Base-by-base conservation (phyloP, 2,113 vertebrate species). In the Oncorhynchus clarkii region DNA sequence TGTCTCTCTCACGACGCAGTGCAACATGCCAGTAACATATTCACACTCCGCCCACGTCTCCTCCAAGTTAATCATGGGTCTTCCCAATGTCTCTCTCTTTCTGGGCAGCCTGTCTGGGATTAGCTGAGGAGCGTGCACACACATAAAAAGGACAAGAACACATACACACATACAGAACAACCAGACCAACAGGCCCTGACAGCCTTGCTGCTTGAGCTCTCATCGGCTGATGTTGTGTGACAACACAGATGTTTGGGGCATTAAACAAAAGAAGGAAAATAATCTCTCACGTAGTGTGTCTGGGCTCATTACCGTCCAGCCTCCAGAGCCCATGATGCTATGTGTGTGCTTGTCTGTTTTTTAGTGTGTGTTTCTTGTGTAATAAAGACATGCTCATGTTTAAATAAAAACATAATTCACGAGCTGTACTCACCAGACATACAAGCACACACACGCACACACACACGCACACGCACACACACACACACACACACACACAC, bases 11-110 rank as follows among this genome's bases (percentile, higher is more conserved):
- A 39, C 7, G 14, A 34, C 66, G n/a, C 59, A 62, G 59, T 13
- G 59, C 31, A 39, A 20, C 29, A 68, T 20, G 14, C 6, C 18
- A 34, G 86, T 90, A 87, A 78, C 77, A 87, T 82, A 89, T 87
- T 82, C 80, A 68, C 72, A 31, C 60, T 84, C 75, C 83, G 76
- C 82, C 74, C 76, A 70, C 60, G 82, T 87, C 78, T 88, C 74
- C 81, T 64, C 87, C 72, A 88, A 87, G 87, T 88, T 78, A 89
- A 85, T 89, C 84, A 73, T 90, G 84, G 85, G 54, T 80, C 62
- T 69, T 48, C 78, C 49, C 80, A 86, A 86, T 22, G 12, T 62
- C n/a, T 24, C 59, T 22, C 59, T 62, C n/a, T 62, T 5, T 22
- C 59, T 62, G 20, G 13, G n/a, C n/a, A 6, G 59, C 59, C 51